Percentiles rank a stretch among this genome's conserved stretches.
phyloP scores from a whole-genome alignment of 2,797 vertebrate genomes.

The Acanthis flammea region DNA sequence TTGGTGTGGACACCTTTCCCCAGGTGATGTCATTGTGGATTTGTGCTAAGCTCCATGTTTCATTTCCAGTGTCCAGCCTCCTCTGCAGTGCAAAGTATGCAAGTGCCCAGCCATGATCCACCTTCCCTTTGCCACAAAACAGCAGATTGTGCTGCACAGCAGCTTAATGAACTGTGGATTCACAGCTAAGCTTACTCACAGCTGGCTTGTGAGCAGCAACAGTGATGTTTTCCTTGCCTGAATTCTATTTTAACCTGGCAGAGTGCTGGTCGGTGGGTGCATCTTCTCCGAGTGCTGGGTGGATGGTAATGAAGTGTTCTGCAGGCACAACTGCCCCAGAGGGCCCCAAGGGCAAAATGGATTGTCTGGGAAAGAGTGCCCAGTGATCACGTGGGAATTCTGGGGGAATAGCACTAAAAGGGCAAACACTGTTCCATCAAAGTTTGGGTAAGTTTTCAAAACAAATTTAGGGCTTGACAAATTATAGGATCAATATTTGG shows the following conservation, averaged over 20 bases:
- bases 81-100: fast-evolving
- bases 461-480: not conserved
- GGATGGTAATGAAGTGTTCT: not conserved
- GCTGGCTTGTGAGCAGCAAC: not conserved
- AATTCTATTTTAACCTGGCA: not conserved
- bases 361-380: not conserved
- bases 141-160: fast-evolving
- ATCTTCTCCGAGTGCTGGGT: not conserved
- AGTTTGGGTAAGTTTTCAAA: not conserved
- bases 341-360: not conserved
- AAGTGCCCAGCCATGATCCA: fast-evolving
- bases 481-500: not conserved
- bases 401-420: not conserved
- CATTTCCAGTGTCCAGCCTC: not conserved
- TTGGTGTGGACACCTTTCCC: not conserved
- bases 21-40: not conserved
- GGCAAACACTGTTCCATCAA: not conserved
- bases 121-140: not conserved
- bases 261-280: fast-evolving
- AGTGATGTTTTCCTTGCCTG: not conserved
- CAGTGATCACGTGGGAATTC: not conserved
- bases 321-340: not conserved
- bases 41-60: fast-evolving
- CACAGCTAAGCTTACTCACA: not conserved
- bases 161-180: not conserved